Percentiles rank a stretch among this genome's conserved stretches.
These are phyloP conservation scores for Philopedon plagiatum DNA, from an alignment of 2,888 invertebrate species.

Conservation along the genomic window DNA sequence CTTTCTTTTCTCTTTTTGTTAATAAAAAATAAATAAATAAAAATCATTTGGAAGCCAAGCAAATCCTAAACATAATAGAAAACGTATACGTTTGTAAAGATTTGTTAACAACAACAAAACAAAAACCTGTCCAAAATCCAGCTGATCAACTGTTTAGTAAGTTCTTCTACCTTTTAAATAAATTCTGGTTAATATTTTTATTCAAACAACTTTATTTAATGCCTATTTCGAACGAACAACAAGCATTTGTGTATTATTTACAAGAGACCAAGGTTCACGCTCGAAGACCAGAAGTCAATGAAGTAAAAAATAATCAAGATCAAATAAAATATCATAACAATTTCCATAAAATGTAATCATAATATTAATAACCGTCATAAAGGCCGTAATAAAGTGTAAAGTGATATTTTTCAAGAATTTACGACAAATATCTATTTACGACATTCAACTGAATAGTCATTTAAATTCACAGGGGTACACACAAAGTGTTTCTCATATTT, in stretches of 20 bases:
- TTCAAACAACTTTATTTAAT: too few relatives aligned
- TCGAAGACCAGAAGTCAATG: slow-evolving; percentile 60
- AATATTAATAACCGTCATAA: slow-evolving; percentile 66
- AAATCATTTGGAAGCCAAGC: too few relatives aligned
- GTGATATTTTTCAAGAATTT: slow-evolving; percentile 66
- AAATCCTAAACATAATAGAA: too few relatives aligned
- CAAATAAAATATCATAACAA: slow-evolving; percentile 57
- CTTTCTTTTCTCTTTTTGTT: too few relatives aligned
- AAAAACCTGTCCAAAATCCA: too few relatives aligned
- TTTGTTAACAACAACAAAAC: too few relatives aligned
- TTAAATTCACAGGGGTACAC: slow-evolving; percentile 30
- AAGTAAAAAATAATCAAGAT: slow-evolving; percentile 49
- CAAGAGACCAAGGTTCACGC: background rate
- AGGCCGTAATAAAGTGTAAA: slow-evolving; percentile 67
- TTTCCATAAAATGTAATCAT: slow-evolving; percentile 65
- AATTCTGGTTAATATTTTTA: too few relatives aligned
- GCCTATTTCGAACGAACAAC: background rate
- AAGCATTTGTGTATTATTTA: background rate
- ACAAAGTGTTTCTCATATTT: slow-evolving; percentile 30
- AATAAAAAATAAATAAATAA: too few relatives aligned
- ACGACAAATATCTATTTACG: slow-evolving; percentile 53
- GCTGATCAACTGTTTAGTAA: too few relatives aligned
- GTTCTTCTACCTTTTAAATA: too few relatives aligned
- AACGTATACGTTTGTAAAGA: too few relatives aligned
- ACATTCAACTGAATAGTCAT: slow-evolving; percentile 27